Evolutionary conservation across 37 sponge, comb jelly and placozoan species (phyloP), one percentile per base, ranked within the genome.

Genomic region (Eunapius fragilis): DNA sequence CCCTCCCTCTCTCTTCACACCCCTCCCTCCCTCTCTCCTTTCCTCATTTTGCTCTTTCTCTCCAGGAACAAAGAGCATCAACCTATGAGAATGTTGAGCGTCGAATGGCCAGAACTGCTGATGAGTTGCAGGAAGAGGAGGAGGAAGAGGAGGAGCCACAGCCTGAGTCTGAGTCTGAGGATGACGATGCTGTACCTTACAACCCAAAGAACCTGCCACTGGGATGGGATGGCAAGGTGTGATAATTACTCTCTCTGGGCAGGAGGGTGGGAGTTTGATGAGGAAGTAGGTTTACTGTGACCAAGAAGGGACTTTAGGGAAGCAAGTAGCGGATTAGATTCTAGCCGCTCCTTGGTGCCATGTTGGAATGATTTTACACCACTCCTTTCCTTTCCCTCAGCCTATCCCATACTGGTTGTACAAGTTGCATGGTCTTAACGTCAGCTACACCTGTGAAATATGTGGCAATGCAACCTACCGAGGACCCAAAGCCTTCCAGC

Each of bases 381-480:
- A 4, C 80, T 80, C 31, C 25, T 22, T 31, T 27, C 25, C 36
- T 75, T 25, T 25, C n/a, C 31, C 33, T 17, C 67, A 93, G 93
- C 99, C 99, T 25, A 99, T 99, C 19, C 99, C 99, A 0, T 99
- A 99, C 91, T 99, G 99, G 99, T 76, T 99, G 34, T 99, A 99
- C 95, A 99, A 99, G 84, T 88, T 99, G 9, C 99, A 99, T 73
- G 99, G 99, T 24, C 93, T 99, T 38, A 99, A 99, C 87, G 80
- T 99, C 83, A 91, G 81, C 76, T 99, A 97, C 81, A 76, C 89
- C 75, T 99, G 99, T 87, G 99, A 99, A 79, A 97, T 99, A 30
- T 99, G 99, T 93, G 99, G 99, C 6, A 91, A 94, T 67, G 90
- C 86, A 33, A 92, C 87, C 3, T 99, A 99, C 86, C 69, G 92